Conservation (phyloP, 2,113 vertebrate species). For the Macrotis lagotis region DNA sequence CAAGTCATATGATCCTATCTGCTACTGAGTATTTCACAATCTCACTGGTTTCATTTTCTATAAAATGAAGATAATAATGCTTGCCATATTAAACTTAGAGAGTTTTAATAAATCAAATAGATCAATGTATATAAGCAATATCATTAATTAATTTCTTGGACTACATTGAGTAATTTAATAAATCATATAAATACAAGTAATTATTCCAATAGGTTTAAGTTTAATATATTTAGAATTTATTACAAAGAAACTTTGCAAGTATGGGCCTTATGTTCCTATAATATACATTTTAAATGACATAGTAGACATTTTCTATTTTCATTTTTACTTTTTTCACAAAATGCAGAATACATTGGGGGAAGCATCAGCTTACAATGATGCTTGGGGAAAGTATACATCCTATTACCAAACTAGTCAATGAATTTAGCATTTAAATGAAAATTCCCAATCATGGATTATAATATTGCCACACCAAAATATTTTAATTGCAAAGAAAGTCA, state of each 20-base stretch:
- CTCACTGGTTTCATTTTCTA: not conserved
- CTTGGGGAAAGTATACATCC: not conserved
- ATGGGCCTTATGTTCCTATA: not conserved
- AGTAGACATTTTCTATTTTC: not conserved
- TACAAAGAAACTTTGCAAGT: constrained; percentile 15
- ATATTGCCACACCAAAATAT: not conserved
- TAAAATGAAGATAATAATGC: not conserved
- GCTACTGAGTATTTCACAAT: not conserved
- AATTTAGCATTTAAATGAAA: constrained; percentile 31
- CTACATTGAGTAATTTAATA: not conserved
- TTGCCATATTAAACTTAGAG: not conserved
- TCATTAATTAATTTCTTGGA: not conserved
- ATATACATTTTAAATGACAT: constrained; percentile 15
- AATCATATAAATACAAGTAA: not conserved
- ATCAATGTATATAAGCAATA: not conserved
- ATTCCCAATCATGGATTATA: constrained; percentile 4
- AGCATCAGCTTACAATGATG: not conserved
- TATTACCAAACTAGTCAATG: constrained; percentile 19
- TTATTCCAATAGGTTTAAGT: not conserved
- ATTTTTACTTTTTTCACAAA: not conserved
- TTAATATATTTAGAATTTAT: not conserved
- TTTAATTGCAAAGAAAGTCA: constrained; percentile 40
- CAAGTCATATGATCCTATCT: not conserved
- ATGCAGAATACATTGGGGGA: not conserved
- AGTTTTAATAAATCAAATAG: not conserved